phyloP scores from a whole-genome alignment of 92 coral and sea anemone species.

The Porites lobata region DNA sequence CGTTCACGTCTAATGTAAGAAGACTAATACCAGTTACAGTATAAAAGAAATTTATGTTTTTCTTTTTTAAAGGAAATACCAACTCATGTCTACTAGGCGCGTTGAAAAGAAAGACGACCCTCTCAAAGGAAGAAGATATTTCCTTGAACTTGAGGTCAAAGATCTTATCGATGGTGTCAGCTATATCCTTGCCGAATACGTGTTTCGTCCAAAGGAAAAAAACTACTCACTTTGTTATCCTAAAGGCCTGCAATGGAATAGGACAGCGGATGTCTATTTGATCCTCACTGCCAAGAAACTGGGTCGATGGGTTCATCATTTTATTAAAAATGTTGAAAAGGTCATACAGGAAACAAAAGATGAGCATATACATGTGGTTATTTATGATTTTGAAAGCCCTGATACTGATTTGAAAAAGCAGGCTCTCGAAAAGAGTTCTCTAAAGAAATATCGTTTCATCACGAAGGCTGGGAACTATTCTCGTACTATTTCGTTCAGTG shows the following conservation, averaged over 20 bases:
- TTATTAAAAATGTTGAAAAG: constrained; percentile 75
- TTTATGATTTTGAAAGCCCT: constrained; percentile 71
- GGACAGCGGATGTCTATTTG: constrained; percentile 73
- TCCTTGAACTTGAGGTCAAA: constrained; percentile 78
- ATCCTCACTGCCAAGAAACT: constrained; percentile 77
- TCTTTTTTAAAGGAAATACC: constrained; percentile 68
- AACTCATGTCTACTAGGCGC: constrained; percentile 65
- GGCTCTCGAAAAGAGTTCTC: constrained; percentile 44
- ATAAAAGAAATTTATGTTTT: too few species aligned
- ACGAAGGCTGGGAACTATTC: constrained; percentile 71
- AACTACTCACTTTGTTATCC: constrained; percentile 53
- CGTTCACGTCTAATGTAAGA: too few species aligned
- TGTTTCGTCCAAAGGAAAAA: constrained; percentile 37
- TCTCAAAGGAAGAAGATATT: constrained; percentile 62
- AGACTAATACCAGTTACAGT: too few species aligned
- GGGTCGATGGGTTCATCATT: constrained; percentile 78
- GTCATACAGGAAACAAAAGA: constrained; percentile 71
- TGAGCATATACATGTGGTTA: constrained; percentile 54
- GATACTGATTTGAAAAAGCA: constrained; percentile 60
- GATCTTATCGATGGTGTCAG: constrained; percentile 46
- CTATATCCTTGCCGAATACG: constrained; percentile 77
- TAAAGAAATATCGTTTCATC: constrained; percentile 72
- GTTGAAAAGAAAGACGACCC: constrained; percentile 83
- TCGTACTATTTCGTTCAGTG: constrained; percentile 63
- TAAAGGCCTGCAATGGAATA: constrained; percentile 72